These are phyloP conservation scores for Chloroceryle amazona DNA, from an alignment of 2,797 vertebrate species.

Conservation along the genomic window DNA sequence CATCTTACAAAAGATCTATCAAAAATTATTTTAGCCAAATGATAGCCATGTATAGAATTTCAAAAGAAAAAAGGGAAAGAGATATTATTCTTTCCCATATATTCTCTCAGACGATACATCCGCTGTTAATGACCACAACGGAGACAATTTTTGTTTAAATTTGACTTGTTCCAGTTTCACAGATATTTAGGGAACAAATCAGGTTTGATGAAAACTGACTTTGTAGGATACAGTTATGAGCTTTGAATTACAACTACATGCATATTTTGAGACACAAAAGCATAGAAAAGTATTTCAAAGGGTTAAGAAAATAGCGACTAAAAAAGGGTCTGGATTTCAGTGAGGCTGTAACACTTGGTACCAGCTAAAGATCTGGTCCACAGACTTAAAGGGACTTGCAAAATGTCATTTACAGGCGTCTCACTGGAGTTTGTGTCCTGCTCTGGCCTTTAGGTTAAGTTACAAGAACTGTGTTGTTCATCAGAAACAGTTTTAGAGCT, in stretches of 20 bases:
- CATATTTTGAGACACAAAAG: not conserved
- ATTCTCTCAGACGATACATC: constrained; percentile 25
- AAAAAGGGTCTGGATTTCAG: not conserved
- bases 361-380: not conserved
- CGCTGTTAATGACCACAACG: not conserved
- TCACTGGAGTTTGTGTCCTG: not conserved
- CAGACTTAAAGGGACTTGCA: not conserved
- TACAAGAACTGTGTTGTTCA: not conserved
- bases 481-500: constrained; percentile 6
- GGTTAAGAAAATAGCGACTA: not conserved
- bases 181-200: constrained; percentile 33
- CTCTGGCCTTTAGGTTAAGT: not conserved
- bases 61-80: not conserved
- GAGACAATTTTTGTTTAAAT: constrained; percentile 50
- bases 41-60: not conserved
- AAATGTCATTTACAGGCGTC: not conserved
- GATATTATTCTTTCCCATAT: not conserved
- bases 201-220: constrained; percentile 25
- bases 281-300: not conserved
- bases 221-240: not conserved
- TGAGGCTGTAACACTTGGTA: not conserved
- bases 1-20: not conserved
- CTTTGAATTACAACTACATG: not conserved
- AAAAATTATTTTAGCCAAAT: constrained; percentile 30
- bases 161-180: constrained; percentile 30